Percentiles rank a stretch among this genome's conserved stretches.
These are phyloP conservation scores for Drosophila neotestacea DNA, from an alignment of 2,888 invertebrate genomes.

Conservation along the genomic window DNA sequence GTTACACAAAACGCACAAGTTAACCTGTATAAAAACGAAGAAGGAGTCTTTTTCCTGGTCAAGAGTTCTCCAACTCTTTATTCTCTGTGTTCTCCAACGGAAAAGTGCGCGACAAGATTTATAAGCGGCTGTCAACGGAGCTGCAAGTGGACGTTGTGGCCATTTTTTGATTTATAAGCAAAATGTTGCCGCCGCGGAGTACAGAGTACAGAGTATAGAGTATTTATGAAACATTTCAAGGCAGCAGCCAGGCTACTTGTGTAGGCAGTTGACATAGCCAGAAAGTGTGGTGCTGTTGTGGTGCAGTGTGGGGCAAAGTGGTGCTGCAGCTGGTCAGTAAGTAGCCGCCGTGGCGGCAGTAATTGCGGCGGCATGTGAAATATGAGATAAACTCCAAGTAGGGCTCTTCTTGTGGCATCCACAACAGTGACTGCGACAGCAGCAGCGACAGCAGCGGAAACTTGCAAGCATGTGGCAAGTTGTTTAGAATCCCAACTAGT, in stretches of 20 bases:
- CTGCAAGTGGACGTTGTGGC: constrained; percentile 66
- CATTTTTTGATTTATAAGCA: constrained; percentile 82
- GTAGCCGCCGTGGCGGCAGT: constrained; percentile 74
- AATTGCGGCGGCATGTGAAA: constrained; percentile 81
- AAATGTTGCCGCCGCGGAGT: constrained; percentile 72
- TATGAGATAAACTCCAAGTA: constrained; percentile 82
- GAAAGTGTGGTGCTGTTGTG: constrained; percentile 20
- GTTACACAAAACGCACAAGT: constrained; percentile 78
- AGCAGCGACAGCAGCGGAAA: constrained; percentile 46
- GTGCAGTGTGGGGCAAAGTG: constrained; percentile 21
- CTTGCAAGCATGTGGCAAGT: constrained; percentile 79
- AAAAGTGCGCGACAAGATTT: constrained; percentile 81
- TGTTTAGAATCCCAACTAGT: constrained; percentile 80
- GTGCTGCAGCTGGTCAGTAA: constrained; percentile 53
- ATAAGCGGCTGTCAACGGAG: constrained; percentile 81
- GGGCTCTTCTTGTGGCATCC: constrained; percentile 41
- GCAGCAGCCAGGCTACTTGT: constrained; percentile 57
- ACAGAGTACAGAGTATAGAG: constrained; percentile 35
- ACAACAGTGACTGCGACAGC: constrained; percentile 22
- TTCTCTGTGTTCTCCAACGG: constrained; percentile 10
- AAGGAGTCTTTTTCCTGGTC: constrained; percentile 16
- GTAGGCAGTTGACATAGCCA: constrained; percentile 77
- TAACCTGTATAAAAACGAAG: constrained; percentile 17
- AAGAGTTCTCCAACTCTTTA: constrained; percentile 4
- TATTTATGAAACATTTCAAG: constrained; percentile 83